Conservation (phyloP, 2,113 vertebrate genomes). For the Microcebus ravelobensis region DNA sequence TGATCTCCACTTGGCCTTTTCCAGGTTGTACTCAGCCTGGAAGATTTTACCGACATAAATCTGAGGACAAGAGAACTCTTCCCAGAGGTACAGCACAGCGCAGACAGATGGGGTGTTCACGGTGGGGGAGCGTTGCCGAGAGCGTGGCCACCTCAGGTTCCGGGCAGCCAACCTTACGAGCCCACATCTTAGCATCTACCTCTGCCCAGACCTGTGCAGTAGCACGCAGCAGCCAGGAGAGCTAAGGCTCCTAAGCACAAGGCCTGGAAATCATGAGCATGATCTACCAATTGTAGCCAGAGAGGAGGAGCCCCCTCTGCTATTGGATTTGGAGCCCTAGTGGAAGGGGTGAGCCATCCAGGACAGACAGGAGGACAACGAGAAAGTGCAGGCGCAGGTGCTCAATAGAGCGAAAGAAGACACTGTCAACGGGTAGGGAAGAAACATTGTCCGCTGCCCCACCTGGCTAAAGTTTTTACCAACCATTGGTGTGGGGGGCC, state of each 20-base stretch:
- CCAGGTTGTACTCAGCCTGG: neutral
- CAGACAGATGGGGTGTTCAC: neutral
- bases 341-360: neutral
- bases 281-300: neutral
- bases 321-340: neutral
- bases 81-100: neutral
- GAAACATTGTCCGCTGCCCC: neutral
- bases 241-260: rapidly evolving
- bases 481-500: neutral
- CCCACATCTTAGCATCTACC: neutral
- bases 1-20: neutral
- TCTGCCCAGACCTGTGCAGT: neutral
- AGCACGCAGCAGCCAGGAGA: neutral
- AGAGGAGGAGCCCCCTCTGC: neutral
- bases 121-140: neutral
- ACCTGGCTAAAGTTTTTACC: neutral
- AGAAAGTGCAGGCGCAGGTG: neutral
- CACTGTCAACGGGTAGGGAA: neutral
- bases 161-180: neutral
- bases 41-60: neutral
- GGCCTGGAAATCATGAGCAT: neutral
- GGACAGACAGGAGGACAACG: neutral
- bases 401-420: neutral
- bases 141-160: rapidly evolving
- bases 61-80: neutral